Conservation (phyloP, 2,113 vertebrate genomes). For the Scophthalmus maximus region DNA sequence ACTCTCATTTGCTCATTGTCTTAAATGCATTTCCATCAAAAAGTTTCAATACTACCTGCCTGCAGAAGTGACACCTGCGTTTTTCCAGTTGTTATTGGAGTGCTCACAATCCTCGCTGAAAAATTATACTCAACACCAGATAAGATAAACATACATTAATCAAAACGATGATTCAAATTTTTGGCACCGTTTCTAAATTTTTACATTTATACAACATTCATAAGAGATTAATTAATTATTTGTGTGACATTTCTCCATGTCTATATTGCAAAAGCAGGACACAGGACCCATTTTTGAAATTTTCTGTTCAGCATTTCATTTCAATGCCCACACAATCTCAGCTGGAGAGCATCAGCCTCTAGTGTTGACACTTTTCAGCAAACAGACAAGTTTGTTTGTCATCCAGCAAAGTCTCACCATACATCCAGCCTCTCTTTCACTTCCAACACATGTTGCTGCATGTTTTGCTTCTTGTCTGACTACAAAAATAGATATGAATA, state of each 20-base stretch:
- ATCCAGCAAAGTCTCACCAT: background rate
- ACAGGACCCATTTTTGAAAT: conserved; percentile 5
- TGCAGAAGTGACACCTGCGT: no score
- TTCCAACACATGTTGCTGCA: background rate
- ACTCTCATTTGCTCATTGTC: no score
- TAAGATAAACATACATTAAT: background rate
- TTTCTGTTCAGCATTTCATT: conserved; percentile 20
- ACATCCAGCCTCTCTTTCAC: background rate
- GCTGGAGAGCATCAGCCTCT: background rate
- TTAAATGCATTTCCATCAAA: no score
- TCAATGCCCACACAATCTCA: background rate
- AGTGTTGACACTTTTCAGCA: background rate
- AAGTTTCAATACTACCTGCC: no score
- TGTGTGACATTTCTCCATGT: conserved; percentile 2
- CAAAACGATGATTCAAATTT: background rate
- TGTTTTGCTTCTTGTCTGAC: background rate
- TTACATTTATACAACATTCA: background rate
- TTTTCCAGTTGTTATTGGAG: no score
- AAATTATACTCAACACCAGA: background rate
- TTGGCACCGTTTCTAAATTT: conserved; percentile 3
- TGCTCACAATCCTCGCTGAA: background rate
- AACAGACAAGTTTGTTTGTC: background rate
- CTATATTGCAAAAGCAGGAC: background rate
- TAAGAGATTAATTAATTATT: background rate
- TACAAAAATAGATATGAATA: background rate